These are phyloP conservation scores for Heptranchias perlo DNA, from an alignment of 2,113 vertebrate species.

Conservation along the genomic window DNA sequence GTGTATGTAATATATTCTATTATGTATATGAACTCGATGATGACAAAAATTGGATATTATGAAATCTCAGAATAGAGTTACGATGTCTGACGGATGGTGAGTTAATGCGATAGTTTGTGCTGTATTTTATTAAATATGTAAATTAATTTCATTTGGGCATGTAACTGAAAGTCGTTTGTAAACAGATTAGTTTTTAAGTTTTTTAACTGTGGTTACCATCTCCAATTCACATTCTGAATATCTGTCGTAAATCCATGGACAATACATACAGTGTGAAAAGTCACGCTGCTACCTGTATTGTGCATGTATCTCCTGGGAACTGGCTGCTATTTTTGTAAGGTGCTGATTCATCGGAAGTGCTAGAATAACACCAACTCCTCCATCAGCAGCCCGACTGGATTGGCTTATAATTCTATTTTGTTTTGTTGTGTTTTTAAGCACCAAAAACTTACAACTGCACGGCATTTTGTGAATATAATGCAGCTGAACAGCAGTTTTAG, in stretches of 20 bases:
- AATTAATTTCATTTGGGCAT: neutral
- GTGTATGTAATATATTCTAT: conserved; percentile 24
- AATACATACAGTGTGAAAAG: neutral
- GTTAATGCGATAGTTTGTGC: neutral
- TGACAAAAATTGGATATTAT: neutral
- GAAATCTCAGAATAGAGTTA: neutral
- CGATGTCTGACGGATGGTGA: neutral
- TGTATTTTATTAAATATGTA: conserved; percentile 18
- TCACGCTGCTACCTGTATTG: neutral
- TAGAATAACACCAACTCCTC: too few species aligned
- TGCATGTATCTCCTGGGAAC: neutral
- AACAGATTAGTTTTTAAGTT: neutral
- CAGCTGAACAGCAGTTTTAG: too few species aligned
- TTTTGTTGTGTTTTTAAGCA: too few species aligned
- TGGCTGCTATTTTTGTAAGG: too few species aligned
- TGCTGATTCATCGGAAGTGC: too few species aligned
- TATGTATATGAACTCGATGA: conserved; percentile 3
- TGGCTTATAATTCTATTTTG: too few species aligned
- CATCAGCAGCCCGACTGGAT: too few species aligned
- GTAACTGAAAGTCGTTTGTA: neutral
- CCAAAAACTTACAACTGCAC: too few species aligned
- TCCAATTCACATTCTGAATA: neutral
- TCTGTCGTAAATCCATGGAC: neutral
- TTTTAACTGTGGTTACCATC: neutral
- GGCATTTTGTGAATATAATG: too few species aligned